phyloP scores from a whole-genome alignment of 2,888 invertebrate genomes.

The Prenolepis imparis region DNA sequence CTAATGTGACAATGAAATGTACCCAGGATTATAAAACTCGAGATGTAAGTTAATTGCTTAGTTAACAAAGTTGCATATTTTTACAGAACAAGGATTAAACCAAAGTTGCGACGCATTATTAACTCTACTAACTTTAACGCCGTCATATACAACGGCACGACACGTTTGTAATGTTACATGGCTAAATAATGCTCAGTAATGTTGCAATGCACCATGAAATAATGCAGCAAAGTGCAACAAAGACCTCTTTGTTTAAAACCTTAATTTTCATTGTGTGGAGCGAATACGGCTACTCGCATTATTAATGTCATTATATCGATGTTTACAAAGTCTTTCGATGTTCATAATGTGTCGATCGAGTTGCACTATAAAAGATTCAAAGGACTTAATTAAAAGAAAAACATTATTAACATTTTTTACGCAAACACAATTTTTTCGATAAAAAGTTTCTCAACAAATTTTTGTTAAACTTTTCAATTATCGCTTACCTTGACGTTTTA shows the following conservation, averaged over 20 bases:
- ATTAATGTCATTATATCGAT: slow-evolving; percentile 12
- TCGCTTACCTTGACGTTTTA: slow-evolving; percentile 14
- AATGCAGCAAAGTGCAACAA: slow-evolving; percentile 25
- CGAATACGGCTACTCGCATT: neutral
- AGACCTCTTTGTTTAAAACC: slow-evolving; percentile 34
- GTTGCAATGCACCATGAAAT: slow-evolving; percentile 29
- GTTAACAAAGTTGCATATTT: slow-evolving; percentile 40
- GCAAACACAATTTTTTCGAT: neutral
- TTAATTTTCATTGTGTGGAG: slow-evolving; percentile 22
- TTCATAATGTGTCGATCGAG: neutral
- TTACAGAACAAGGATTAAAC: slow-evolving; percentile 6
- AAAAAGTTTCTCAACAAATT: neutral
- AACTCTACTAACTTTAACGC: slow-evolving; percentile 31
- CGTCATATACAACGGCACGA: slow-evolving; percentile 25
- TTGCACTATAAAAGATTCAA: neutral
- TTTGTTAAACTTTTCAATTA: neutral
- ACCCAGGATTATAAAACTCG: slow-evolving; percentile 42
- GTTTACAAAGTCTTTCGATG: neutral
- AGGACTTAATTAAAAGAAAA: neutral
- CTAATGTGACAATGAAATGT: slow-evolving; percentile 28
- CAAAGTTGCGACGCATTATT: slow-evolving; percentile 46
- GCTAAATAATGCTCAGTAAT: slow-evolving; percentile 35
- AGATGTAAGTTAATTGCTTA: slow-evolving; percentile 31
- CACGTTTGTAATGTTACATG: slow-evolving; percentile 43
- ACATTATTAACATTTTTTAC: neutral